These are phyloP conservation scores for Microcebus griseorufus DNA, from an alignment of 2,113 vertebrate species.

Conservation along the genomic window DNA sequence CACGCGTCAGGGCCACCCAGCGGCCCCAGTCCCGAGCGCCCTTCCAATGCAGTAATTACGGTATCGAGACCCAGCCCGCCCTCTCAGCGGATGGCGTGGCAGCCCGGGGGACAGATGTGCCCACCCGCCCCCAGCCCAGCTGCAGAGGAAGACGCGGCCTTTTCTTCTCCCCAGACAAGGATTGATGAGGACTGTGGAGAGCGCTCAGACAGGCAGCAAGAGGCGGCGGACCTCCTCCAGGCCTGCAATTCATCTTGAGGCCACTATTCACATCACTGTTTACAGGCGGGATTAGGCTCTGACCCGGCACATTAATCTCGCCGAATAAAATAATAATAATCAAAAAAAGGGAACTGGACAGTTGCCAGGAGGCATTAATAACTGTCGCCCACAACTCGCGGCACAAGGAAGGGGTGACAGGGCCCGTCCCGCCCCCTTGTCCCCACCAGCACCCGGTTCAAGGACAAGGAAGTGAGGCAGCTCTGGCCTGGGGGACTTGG, in stretches of 20 bases:
- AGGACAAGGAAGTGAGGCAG: neutral
- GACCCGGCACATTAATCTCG: conserved; percentile 89
- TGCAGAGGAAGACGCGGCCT: conserved; percentile 84
- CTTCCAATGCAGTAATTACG: conserved; percentile 41
- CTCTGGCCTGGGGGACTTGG: neutral
- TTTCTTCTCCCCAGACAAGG: conserved; percentile 89
- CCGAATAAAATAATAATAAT: conserved; percentile 88
- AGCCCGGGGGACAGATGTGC: conserved; percentile 83
- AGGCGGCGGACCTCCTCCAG: conserved; percentile 88
- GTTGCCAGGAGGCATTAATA: conserved; percentile 88
- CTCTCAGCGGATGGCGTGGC: conserved; percentile 61
- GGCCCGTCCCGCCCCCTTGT: neutral
- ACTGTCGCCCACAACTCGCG: conserved; percentile 73
- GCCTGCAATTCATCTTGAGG: conserved; percentile 89
- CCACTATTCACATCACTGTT: conserved; percentile 83
- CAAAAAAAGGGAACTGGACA: conserved; percentile 82
- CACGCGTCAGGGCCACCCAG: conserved; percentile 67
- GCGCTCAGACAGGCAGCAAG: conserved; percentile 86
- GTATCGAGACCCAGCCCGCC: conserved; percentile 59
- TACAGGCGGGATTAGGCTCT: conserved; percentile 82
- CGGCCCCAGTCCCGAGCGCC: conserved; percentile 65
- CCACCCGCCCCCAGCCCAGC: conserved; percentile 78
- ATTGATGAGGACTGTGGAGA: conserved; percentile 87
- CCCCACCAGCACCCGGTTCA: neutral
- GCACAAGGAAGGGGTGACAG: neutral